phyloP scores from a whole-genome alignment of 2,888 invertebrate species.

The Embidobia sp. region DNA sequence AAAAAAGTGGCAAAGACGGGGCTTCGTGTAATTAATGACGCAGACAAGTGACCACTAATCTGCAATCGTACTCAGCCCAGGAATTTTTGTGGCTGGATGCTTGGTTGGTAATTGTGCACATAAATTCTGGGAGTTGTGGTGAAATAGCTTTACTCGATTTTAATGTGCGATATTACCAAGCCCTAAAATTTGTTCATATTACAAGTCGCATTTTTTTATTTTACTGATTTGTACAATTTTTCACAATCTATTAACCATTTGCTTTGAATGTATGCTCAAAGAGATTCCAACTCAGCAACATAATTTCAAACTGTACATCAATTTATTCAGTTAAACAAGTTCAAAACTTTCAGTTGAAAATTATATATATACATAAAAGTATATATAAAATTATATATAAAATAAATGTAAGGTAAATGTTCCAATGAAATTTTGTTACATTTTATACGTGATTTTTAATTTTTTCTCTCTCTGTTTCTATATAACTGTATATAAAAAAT shows the following conservation, averaged over 20 bases:
- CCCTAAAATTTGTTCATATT: constrained; percentile 46
- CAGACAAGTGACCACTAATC: constrained; percentile 71
- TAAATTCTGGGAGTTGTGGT: constrained; percentile 67
- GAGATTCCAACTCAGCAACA: no score
- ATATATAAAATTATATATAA: no score
- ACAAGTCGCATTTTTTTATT: constrained; percentile 21
- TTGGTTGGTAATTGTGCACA: constrained; percentile 70
- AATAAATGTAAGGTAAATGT: no score
- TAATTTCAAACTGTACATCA: no score
- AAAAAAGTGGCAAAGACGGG: constrained; percentile 61
- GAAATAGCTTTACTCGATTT: constrained; percentile 47
- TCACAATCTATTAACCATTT: constrained; percentile 13
- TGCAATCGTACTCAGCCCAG: constrained; percentile 69
- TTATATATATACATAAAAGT: no score
- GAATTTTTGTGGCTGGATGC: constrained; percentile 71
- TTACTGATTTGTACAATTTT: constrained; percentile 18
- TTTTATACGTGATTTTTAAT: no score
- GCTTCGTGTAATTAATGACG: constrained; percentile 70
- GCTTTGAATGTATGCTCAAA: background rate
- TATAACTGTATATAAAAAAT: no score
- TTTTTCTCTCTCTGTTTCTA: no score
- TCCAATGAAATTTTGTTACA: no score
- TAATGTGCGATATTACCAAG: constrained; percentile 48
- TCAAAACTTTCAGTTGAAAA: no score
- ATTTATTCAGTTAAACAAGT: no score